phyloP scores from a whole-genome alignment of 2,797 vertebrate species.

The Malacoctenus gilli region DNA sequence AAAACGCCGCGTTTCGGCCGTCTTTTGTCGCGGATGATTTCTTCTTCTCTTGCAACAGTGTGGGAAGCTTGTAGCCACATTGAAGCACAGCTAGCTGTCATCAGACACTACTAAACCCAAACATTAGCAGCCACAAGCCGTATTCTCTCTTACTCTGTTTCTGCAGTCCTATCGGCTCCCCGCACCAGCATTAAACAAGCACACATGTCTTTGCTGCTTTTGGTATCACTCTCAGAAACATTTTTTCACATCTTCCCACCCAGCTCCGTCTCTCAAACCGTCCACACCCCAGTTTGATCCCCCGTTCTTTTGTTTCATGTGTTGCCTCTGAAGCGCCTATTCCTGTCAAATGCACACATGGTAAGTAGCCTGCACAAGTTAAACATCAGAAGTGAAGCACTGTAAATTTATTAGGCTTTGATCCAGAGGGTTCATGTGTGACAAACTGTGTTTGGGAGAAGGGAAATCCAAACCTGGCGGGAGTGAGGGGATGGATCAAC shows the following conservation, averaged over 20 bases:
- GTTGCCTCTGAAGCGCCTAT: constrained; percentile 42
- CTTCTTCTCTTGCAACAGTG: constrained; percentile 36
- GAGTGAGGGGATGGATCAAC: constrained; percentile 65
- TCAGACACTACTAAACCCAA: constrained; percentile 67
- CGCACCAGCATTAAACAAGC: constrained; percentile 66
- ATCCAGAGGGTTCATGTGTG: constrained; percentile 64
- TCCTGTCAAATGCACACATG: constrained; percentile 52
- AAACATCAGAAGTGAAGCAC: constrained; percentile 56
- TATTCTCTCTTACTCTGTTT: constrained; percentile 50
- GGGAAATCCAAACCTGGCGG: constrained; percentile 66
- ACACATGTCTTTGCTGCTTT: constrained; percentile 61
- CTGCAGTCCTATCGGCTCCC: constrained; percentile 56
- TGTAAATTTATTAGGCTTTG: constrained; percentile 67
- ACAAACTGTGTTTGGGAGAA: constrained; percentile 68
- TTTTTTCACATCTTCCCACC: constrained; percentile 47
- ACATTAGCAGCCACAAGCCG: constrained; percentile 63
- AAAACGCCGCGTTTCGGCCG: constrained; percentile 10
- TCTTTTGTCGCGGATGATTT: constrained; percentile 17
- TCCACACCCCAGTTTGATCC: constrained; percentile 66
- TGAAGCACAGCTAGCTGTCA: constrained; percentile 74
- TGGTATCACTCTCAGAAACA: constrained; percentile 40
- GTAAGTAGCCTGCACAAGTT: constrained; percentile 33
- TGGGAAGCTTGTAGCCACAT: constrained; percentile 61
- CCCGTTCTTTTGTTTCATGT: constrained; percentile 34
- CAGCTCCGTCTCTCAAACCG: constrained; percentile 35